Base-by-base conservation (phyloP, 2,797 vertebrate genomes). In the Hypotaenidia okinawae region DNA sequence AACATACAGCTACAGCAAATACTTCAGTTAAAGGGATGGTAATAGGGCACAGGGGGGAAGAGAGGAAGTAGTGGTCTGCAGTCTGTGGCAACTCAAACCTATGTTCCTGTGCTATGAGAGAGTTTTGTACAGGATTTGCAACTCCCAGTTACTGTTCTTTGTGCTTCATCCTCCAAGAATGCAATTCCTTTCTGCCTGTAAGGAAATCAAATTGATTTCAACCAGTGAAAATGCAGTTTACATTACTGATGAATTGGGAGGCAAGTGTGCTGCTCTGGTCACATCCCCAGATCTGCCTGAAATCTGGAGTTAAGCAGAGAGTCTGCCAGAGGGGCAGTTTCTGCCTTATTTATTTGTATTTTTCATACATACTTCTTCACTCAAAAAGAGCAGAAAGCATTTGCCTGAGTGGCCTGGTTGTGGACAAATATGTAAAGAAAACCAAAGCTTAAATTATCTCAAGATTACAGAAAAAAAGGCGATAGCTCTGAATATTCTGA, bases 141-240 rank as follows among this genome's bases (percentile, higher is more conserved):
- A 74, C 43, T 87, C 35, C 67, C 51, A 52, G 24, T 90, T 81
- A 45, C 61, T 59, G 17, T 74, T 47, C 52, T 87, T 87, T 78
- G 69, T 68, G 43, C 47, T 78, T 94, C n/a, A 25, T 63, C 33
- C 33, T 62, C 64, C 25, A 81, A 72, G 62, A 92, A 33, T 33
- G 5, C 63, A 74, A 76, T 69, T 92, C 32, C 45, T 87, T 80
- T 70, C 75, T 92, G 61, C 61, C n/a, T 80, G 83, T 77, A 32
- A 89, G 76, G 92, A 87, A 91, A 94, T 68, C 68, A 68, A 80
- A 62, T 91, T 96, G 62, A 88, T 94, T 94, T 90, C 66, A 73
- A 43, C 16, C 2, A 2, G 77, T 84, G 81, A 82, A 96, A 96
- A 90, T 76, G 58, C 12, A 58, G 51, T 68, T 94, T 82, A 81